Base-by-base conservation (phyloP, 2,113 vertebrate species). In the Rhinolophus ferrumequinum region DNA sequence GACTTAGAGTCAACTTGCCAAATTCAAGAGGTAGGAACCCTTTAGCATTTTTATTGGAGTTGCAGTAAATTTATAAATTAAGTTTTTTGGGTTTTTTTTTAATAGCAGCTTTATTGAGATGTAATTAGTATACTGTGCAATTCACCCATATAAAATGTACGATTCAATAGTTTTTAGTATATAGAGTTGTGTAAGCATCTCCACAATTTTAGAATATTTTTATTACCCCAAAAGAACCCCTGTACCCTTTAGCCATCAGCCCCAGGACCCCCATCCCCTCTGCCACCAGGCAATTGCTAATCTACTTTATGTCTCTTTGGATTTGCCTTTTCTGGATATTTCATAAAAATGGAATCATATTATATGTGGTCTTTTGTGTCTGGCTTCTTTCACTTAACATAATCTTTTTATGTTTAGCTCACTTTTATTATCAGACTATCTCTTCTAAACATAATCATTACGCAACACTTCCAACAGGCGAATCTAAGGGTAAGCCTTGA, bases 1-100 rank as follows among this genome's bases (percentile, higher is more conserved):
- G 41, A 44, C 5, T 5, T 44, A 44, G 5, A 44, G 41, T 44
- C 41, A 44, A 7, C 9, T 47, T 81, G 58, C 90, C n/a, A 38
- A 35, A 44, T 84, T 66, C 21, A 67, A n/a, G 50, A 22, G 24
- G 28, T 60, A 28, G 47, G 35, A 60, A 15, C 6, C 41, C 35
- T 81, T 52, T 73, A 67, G 50, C 72, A 60, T 88, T 95, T 91
- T 95, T 88, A 60, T 26, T 79, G 21, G 11, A 72, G 38, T 58
- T 54, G 11, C 13, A 88, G 0, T 84, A 58, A 56, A 80, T 88
- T 73, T 60, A 67, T 66, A 66, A 83, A 67, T 90, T 82, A 62
- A 64, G 33, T 76, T 56, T 56, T 56, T 2, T 0, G 38, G n/a
- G 12, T 44, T 44, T 44, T 6, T 44, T 44, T 38, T 28, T 52